These are phyloP conservation scores for Ricordea florida DNA, from an alignment of 92 coral and sea anemone species.

Conservation along the genomic window DNA sequence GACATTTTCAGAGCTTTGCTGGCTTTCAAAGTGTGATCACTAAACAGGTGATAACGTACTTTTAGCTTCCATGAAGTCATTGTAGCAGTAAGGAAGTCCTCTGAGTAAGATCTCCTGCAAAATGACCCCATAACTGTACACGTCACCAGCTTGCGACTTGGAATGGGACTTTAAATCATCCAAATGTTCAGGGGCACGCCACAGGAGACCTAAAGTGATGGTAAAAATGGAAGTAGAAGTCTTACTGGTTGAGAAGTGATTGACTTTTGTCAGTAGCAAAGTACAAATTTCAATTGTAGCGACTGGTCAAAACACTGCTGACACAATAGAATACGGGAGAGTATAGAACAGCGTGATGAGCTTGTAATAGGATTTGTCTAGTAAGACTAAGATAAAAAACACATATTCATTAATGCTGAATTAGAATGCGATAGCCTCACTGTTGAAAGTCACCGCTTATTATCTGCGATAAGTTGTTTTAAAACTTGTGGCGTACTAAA, in stretches of 20 bases:
- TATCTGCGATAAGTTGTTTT: neutral
- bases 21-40: no score
- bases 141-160: constrained; percentile 81
- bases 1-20: no score
- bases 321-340: no score
- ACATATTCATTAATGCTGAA: no score
- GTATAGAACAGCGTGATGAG: no score
- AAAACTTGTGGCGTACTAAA: neutral
- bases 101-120: constrained; percentile 86
- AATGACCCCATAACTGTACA: constrained; percentile 87
- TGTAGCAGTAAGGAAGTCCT: constrained; percentile 76
- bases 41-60: constrained; percentile 29
- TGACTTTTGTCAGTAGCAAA: neutral
- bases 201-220: constrained; percentile 58
- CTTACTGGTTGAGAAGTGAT: no score
- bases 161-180: constrained; percentile 20
- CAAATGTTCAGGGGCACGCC: constrained; percentile 91
- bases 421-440: no score
- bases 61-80: constrained; percentile 79
- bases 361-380: no score
- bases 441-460: no score
- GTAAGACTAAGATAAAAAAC: no score
- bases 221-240: neutral
- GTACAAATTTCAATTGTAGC: no score
- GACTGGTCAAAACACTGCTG: no score